Base-by-base conservation (phyloP, 2,113 vertebrate genomes). In the Triplophysa rosa region DNA sequence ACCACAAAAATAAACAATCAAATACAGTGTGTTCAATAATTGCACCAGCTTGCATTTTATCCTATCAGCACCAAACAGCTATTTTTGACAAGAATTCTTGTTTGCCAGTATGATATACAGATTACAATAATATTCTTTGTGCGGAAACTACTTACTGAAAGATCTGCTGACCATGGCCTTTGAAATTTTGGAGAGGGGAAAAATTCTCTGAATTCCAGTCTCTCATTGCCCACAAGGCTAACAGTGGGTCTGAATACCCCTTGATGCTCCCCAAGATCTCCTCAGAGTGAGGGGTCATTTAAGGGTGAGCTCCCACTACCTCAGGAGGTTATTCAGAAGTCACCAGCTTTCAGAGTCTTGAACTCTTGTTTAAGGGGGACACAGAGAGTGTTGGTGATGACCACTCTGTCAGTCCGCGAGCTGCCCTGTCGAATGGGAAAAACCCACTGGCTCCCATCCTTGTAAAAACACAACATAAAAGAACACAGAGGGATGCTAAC, bases 251-350 rank as follows among this genome's bases (percentile, higher is more conserved):
- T 84, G 88, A 85, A 87, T 86, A 88, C 88, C 92, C 92, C 90
- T 84, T 87, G 78, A 85, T 70, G 86, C 88, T 89, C 91, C 88
- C 87, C 79, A 80, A 87, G 89, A 89, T 84, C 88, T 90, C 84
- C 83, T 86, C 88, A 75, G 86, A 87, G 87, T 86, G 87, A 84
- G 91, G 91, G 93, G 92, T 94, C 93, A 94, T 86, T 83, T 67
- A 91, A 90, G 91, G 93, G 93, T 94, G 92, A 84, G 90, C 92
- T 90, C 89, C 88, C 85, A 88, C 88, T 92, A 88, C 91, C 89
- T 90, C 88, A 64, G 85, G 88, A 92, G 93, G 93, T 94, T 94
- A 94, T 91, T 88, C 89, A 93, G 90, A 89, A 93, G 93, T 94
- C 92, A 93, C 87, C 86, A 88, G 83, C 88, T 88, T 93, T 92